phyloP scores from a whole-genome alignment of 2,888 invertebrate species.

The Caenorhabditis sinica region DNA sequence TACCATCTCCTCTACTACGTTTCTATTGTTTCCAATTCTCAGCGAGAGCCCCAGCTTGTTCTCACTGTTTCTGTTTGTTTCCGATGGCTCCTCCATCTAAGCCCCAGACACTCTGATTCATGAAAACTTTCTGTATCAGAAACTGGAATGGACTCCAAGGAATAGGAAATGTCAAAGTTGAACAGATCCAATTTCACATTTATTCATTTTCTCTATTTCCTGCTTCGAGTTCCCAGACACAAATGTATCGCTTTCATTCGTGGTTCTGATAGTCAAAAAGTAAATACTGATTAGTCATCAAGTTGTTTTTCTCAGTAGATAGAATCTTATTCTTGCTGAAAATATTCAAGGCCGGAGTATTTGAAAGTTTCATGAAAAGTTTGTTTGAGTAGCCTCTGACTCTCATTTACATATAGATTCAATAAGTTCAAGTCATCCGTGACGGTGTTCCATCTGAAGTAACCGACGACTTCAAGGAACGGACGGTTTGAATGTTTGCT shows the following conservation, averaged over 20 bases:
- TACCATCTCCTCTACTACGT: slow-evolving; percentile 13
- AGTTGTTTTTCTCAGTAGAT: slow-evolving; percentile 26
- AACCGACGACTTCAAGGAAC: slow-evolving; percentile 8
- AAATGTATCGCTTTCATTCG: slow-evolving; percentile 24
- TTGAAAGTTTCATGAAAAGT: background rate
- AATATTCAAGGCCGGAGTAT: slow-evolving; percentile 2
- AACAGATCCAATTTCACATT: slow-evolving; percentile 23
- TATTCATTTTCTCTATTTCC: background rate
- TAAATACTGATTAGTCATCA: slow-evolving; percentile 33
- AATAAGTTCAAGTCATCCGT: slow-evolving; percentile 6
- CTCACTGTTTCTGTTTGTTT: slow-evolving; percentile 40
- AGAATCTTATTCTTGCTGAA: slow-evolving; percentile 11
- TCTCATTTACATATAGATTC: slow-evolving; percentile 35
- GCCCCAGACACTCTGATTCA: slow-evolving; percentile 6
- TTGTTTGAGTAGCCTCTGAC: slow-evolving; percentile 22
- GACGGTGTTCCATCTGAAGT: slow-evolving; percentile 5
- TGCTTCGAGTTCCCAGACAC: background rate
- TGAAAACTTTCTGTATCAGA: background rate
- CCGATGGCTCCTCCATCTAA: slow-evolving; percentile 1
- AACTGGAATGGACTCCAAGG: slow-evolving; percentile 8
- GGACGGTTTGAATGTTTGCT: slow-evolving; percentile 1
- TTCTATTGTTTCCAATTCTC: slow-evolving; percentile 43
- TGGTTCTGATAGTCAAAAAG: slow-evolving; percentile 18
- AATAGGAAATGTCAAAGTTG: slow-evolving; percentile 25
- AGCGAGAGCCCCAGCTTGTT: slow-evolving; percentile 22